These are phyloP conservation scores for Zaprionus lineosus DNA, from an alignment of 2,888 invertebrate genomes.

Conservation along the genomic window DNA sequence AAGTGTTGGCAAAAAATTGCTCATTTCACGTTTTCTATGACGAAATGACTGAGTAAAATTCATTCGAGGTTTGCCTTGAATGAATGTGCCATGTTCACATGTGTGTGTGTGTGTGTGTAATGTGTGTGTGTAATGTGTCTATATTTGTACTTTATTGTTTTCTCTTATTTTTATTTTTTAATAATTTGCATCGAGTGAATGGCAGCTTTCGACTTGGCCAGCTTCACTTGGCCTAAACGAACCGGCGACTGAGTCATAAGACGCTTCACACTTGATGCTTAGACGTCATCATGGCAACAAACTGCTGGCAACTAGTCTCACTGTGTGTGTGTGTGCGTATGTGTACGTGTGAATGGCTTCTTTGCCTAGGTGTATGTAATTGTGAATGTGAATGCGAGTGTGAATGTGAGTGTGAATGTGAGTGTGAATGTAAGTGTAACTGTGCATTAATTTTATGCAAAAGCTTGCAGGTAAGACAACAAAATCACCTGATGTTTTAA, in stretches of 20 bases:
- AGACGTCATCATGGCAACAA: constrained; percentile 65
- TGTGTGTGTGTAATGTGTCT: too few species aligned
- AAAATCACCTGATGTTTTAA: constrained; percentile 76
- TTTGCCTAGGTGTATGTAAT: too few species aligned
- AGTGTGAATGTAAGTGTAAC: constrained; percentile 1
- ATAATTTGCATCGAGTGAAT: constrained; percentile 46
- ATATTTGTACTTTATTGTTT: neutral
- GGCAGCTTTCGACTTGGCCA: constrained; percentile 17
- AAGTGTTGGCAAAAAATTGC: constrained; percentile 18
- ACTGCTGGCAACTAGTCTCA: constrained; percentile 18
- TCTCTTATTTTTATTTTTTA: neutral
- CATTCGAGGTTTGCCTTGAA: constrained; percentile 49
- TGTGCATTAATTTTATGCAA: constrained; percentile 21
- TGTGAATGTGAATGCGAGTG: constrained; percentile 1
- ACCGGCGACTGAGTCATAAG: constrained; percentile 48
- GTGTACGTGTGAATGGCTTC: neutral
- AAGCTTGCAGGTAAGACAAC: constrained; percentile 49
- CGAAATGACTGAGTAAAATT: constrained; percentile 49
- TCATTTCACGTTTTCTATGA: constrained; percentile 45
- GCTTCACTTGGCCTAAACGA: constrained; percentile 8
- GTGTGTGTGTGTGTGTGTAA: neutral
- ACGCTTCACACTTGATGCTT: constrained; percentile 11
- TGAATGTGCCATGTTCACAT: constrained; percentile 24
- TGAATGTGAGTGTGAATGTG: neutral
- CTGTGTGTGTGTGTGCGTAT: neutral